Evolutionary conservation across 2,888 invertebrate genomes (phyloP).

Genomic region (Allygus modestus): DNA sequence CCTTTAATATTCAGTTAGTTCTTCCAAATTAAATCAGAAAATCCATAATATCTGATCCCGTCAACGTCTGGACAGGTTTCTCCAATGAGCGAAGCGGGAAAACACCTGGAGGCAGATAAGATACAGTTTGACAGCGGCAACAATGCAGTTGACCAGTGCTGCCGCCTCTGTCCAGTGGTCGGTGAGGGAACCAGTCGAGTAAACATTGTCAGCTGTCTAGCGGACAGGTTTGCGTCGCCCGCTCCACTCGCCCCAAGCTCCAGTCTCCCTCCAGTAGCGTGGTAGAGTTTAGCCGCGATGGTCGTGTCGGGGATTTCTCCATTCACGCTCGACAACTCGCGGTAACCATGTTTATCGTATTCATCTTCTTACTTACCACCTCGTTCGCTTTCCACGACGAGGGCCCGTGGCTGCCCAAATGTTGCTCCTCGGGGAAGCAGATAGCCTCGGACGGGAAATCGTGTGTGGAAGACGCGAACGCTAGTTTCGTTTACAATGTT

Average conservation of each 20-base stretch:
- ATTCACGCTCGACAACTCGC: background rate
- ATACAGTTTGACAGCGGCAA: no score
- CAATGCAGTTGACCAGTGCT: background rate
- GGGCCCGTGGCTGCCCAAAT: conserved; percentile 26
- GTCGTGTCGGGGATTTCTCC: background rate
- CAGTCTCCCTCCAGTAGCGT: background rate
- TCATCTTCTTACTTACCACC: background rate
- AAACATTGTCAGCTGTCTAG: background rate
- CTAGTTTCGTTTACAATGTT: background rate
- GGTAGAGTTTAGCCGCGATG: background rate
- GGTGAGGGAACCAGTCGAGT: background rate
- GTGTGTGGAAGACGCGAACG: background rate
- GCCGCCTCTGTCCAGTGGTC: background rate
- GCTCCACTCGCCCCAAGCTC: background rate
- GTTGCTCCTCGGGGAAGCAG: conserved; percentile 11
- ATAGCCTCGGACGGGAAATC: conserved; percentile 30
- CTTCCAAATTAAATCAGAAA: no score
- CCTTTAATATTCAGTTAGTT: no score
- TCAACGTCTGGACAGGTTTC: no score
- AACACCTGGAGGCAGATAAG: no score
- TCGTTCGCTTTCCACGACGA: background rate
- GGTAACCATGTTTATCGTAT: background rate
- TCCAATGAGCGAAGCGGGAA: no score
- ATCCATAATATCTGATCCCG: no score
- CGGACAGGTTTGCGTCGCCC: background rate